Conservation (phyloP, 2,797 vertebrate species). For the Discoglossus pictus region DNA sequence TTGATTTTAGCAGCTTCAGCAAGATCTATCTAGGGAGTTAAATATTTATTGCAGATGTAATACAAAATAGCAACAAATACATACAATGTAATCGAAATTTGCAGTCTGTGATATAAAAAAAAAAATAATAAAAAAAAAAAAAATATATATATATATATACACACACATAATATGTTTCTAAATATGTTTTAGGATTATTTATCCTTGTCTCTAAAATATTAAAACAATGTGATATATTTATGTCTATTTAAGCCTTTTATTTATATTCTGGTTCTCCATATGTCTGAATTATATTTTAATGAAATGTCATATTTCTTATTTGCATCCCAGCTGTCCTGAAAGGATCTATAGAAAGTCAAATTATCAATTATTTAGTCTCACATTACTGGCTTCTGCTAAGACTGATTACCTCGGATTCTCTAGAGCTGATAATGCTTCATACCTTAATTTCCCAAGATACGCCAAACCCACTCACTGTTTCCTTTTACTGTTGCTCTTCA, state of each 20-base stretch:
- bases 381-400: slow-evolving; percentile 14
- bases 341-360: not conserved
- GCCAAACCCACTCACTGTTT: slow-evolving; percentile 10
- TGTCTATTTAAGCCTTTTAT: not conserved
- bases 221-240: slow-evolving; percentile 10
- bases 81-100: slow-evolving; percentile 14
- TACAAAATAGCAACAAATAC: not conserved
- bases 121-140: too few relatives aligned
- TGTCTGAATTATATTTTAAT: slow-evolving; percentile 21
- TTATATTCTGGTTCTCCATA: slow-evolving; percentile 26
- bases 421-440: slow-evolving; percentile 2
- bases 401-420: slow-evolving; percentile 33
- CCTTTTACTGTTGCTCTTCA: slow-evolving; percentile 24
- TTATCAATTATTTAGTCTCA: slow-evolving; percentile 20
- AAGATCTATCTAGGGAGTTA: too few relatives aligned
- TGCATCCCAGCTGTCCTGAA: slow-evolving; percentile 17
- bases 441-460: slow-evolving; percentile 33
- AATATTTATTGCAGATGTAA: too few relatives aligned
- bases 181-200: slow-evolving; percentile 21
- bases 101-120: too few relatives aligned
- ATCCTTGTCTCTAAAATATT: slow-evolving; percentile 18
- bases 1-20: too few relatives aligned
- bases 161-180: slow-evolving; percentile 17
- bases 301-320: slow-evolving; percentile 25
- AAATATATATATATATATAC: slow-evolving; percentile 9